Evolutionary conservation across 2,113 vertebrate genomes (phyloP).

Genomic region (Typhlomys cinereus): DNA sequence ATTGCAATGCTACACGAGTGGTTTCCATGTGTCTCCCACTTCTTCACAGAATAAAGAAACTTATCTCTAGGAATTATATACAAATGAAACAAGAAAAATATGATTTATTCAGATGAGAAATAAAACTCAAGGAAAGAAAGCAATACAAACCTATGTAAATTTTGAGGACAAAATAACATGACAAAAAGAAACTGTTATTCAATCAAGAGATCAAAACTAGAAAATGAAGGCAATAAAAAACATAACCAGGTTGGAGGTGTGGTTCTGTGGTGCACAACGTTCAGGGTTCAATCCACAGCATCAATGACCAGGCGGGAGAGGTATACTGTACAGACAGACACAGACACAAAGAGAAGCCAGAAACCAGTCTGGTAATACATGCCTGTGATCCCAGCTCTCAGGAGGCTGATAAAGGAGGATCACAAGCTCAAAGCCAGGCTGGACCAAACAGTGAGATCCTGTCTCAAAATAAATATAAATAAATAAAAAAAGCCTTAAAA

Average conservation of each 20-base stretch:
- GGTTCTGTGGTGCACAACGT: background rate
- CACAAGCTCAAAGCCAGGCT: background rate
- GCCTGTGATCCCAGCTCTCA: background rate
- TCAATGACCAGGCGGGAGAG: too few species aligned
- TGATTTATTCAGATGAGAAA: slow-evolving; percentile 15
- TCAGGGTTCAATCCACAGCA: background rate
- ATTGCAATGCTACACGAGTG: background rate
- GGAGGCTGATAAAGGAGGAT: background rate
- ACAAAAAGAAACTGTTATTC: background rate
- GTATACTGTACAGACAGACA: too few species aligned
- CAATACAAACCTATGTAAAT: slow-evolving; percentile 1
- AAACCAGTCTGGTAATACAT: background rate
- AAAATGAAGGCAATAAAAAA: background rate
- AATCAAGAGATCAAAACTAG: slow-evolving; percentile 14
- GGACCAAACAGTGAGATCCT: background rate
- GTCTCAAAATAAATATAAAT: background rate
- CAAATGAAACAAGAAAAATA: slow-evolving; percentile 31
- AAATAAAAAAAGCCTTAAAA: background rate
- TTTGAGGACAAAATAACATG: background rate
- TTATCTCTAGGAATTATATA: background rate
- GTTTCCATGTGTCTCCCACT: slow-evolving; percentile 40
- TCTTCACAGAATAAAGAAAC: slow-evolving; percentile 21
- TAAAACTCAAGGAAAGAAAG: slow-evolving; percentile 40
- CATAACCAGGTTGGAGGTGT: background rate
- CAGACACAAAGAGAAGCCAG: background rate